Evolutionary conservation across 1,140 invertebrate species (phyloP).

Genomic region (Musca domestica): DNA sequence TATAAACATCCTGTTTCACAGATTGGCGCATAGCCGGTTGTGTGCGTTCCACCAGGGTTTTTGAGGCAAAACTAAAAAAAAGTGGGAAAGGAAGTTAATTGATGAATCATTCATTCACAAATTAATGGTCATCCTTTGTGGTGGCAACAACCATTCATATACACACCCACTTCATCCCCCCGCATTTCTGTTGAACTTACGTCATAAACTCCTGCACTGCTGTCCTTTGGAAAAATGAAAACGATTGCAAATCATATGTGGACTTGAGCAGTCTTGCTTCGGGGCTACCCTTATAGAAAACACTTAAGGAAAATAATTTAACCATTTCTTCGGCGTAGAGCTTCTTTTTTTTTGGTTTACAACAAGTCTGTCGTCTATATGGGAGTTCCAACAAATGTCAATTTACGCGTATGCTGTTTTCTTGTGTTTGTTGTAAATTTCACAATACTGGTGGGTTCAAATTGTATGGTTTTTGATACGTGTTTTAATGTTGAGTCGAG

Average conservation of each 20-base stretch:
- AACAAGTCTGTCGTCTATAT: too few relatives aligned
- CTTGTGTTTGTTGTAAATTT: too few relatives aligned
- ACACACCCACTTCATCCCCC: neutral
- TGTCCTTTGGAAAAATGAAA: conserved; percentile 92
- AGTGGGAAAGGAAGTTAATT: neutral
- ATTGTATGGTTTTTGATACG: too few relatives aligned
- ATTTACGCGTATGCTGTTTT: too few relatives aligned
- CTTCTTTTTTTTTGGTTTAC: conserved; percentile 9
- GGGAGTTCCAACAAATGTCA: too few relatives aligned
- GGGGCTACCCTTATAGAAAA: conserved; percentile 80
- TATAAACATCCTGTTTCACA: conserved; percentile 90
- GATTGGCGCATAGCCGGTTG: conserved; percentile 78
- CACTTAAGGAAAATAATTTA: conserved; percentile 82
- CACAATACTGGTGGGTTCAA: too few relatives aligned
- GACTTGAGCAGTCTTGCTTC: conserved; percentile 78
- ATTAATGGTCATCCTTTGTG: neutral
- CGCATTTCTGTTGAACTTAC: conserved; percentile 36
- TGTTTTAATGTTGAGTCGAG: too few relatives aligned
- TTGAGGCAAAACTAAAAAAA: conserved; percentile 78
- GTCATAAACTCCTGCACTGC: conserved; percentile 94
- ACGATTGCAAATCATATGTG: conserved; percentile 86
- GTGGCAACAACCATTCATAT: too few relatives aligned
- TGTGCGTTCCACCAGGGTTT: conserved; percentile 93
- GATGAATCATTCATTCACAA: conserved; percentile 5
- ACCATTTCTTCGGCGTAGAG: conserved; percentile 66